Base-by-base conservation (phyloP, 53 echinoderm and acorn worm genomes). In the Paracentrotus lividus region DNA sequence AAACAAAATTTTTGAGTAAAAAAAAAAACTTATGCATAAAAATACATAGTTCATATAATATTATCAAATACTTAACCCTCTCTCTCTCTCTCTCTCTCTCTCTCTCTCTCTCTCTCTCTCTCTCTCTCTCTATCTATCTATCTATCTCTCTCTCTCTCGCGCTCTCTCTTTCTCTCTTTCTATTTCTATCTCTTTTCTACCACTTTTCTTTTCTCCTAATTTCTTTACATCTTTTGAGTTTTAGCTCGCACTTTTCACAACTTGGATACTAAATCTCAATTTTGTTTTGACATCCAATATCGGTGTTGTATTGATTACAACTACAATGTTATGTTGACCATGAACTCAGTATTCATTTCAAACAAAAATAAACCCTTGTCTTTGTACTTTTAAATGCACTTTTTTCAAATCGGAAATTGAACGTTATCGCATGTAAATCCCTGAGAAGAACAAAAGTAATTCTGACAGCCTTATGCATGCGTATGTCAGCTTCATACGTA, bases 231-330 rank as follows among this genome's bases (percentile, higher is more conserved):
- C 36, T 14, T 27, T 69, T 34, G 3, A 33, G 31, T 52, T 69
- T 8, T 69, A 26, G 65, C 65, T 65, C 27, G 65, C 31, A 65
- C 65, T 65, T 65, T 65, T 65, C n/a, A 0, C 36, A 69, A 32
- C 69, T 34, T 12, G 21, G 77, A 77, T 43, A 77, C 42, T 43
- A 24, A 2, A 43, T 21, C 21, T 24, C 5, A 7, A 6, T 43
- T 77, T 77, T 42, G 44, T 43, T 77, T 43, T 77, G 77, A 77
- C 43, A 77, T 44, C 77, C 43, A 77, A 77, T 42, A 77, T 42
- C 44, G 4, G 21, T 77, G 77, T 77, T 77, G 12, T 77, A 24
- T n/a, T n/a, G n/a, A n/a, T n/a, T n/a, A n/a, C n/a, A 77, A 12
- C 10, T 69, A 36, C 59, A 69, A 14, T 34, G 69, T 69, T 69